Percentiles rank a stretch among this genome's conserved stretches.
Evolutionary conservation across 2,113 vertebrate genomes (phyloP).

Genomic region (Himantopus leucocephalus): DNA sequence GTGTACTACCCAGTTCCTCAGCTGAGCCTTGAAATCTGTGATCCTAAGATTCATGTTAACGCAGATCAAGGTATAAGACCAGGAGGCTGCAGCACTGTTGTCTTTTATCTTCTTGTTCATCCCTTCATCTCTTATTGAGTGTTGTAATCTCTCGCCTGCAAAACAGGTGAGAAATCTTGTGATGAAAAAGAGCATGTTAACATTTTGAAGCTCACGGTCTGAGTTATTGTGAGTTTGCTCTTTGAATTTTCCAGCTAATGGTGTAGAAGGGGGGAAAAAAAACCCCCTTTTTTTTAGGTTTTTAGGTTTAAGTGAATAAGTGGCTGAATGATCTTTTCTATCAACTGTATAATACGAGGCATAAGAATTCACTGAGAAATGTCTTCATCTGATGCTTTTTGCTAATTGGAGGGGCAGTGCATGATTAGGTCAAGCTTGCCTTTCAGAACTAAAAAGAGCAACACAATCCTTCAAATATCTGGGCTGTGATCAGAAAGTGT

Average conservation of each 20-base stretch:
- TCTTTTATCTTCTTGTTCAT: slow-evolving; percentile 1
- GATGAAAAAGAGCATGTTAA: neutral
- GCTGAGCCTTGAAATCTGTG: neutral
- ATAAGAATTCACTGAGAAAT: neutral
- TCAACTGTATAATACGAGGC: neutral
- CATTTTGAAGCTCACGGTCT: neutral
- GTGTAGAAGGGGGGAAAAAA: neutral
- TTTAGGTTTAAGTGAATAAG: neutral
- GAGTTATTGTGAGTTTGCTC: neutral
- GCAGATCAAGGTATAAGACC: neutral
- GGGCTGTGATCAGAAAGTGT: neutral
- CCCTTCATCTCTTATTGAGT: neutral
- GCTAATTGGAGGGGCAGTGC: neutral
- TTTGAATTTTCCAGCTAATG: slow-evolving; percentile 26
- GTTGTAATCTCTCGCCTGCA: neutral
- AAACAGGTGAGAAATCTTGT: neutral
- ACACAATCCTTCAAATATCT: neutral
- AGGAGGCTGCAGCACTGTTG: neutral
- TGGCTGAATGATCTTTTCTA: slow-evolving; percentile 11
- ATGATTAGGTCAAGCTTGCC: neutral
- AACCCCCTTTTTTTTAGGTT: neutral
- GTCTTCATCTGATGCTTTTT: neutral
- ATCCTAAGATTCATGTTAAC: neutral
- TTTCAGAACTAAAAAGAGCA: slow-evolving; percentile 7
- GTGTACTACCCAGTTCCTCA: neutral